Conservation (phyloP, 2,113 vertebrate species). For the Synodontis membranacea region DNA sequence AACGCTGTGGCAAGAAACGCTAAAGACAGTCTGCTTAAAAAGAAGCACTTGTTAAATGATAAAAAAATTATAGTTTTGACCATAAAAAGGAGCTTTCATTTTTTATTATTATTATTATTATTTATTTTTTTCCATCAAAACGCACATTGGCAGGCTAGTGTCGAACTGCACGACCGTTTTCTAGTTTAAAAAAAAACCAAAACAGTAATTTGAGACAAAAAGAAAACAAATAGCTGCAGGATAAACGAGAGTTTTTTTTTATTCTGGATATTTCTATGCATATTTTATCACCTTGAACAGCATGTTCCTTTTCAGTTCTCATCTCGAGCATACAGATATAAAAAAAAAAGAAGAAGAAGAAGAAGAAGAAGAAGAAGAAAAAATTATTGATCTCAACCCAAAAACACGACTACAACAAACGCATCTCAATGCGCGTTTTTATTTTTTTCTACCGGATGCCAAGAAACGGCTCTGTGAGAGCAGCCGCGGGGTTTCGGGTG, state of each 20-base stretch:
- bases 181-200: not conserved
- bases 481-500: slow-evolving; percentile 1
- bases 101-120: too few species aligned
- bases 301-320: not conserved
- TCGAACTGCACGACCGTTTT: not conserved
- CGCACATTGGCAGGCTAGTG: not conserved
- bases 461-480: not conserved
- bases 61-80: too few species aligned
- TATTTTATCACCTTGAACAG: not conserved
- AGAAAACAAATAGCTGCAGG: not conserved
- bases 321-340: not conserved
- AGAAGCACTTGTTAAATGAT: not conserved
- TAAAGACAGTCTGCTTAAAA: not conserved
- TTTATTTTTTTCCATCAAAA: too few species aligned
- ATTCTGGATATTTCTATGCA: not conserved
- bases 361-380: not conserved
- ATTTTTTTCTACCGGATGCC: not conserved
- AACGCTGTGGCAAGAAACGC: not conserved
- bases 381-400: not conserved
- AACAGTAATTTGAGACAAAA: not conserved
- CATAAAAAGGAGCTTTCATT: not conserved
- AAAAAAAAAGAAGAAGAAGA: not conserved
- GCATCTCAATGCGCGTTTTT: not conserved
- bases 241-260: not conserved
- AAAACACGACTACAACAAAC: not conserved